These are phyloP conservation scores for Ennomos fuscantarius DNA, from an alignment of 2,888 invertebrate species.

Conservation along the genomic window DNA sequence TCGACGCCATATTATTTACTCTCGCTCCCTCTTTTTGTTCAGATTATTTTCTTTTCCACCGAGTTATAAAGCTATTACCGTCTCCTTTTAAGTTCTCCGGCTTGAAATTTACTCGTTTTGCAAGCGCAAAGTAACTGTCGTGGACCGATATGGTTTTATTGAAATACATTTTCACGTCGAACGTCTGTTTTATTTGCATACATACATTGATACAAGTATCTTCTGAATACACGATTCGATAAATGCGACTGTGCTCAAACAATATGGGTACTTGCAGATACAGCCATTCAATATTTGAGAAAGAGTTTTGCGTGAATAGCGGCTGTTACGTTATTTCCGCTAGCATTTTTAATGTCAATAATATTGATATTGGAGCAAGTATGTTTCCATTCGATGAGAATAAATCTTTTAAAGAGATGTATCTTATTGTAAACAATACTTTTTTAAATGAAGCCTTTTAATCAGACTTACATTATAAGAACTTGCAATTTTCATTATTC, in stretches of 20 bases:
- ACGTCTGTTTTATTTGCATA: slow-evolving; percentile 54
- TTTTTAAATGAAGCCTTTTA: too few relatives aligned
- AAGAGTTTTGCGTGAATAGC: slow-evolving; percentile 28
- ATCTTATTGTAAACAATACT: too few relatives aligned
- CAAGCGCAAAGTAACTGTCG: slow-evolving; percentile 37
- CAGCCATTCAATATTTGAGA: slow-evolving; percentile 35
- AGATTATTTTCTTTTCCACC: slow-evolving; percentile 65
- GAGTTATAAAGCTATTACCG: slow-evolving; percentile 68
- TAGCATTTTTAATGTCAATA: slow-evolving; percentile 2
- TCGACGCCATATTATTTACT: slow-evolving; percentile 54
- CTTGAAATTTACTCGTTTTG: slow-evolving; percentile 40
- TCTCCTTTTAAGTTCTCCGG: slow-evolving; percentile 58
- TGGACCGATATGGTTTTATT: slow-evolving; percentile 46
- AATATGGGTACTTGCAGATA: slow-evolving; percentile 34
- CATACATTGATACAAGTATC: slow-evolving; percentile 46
- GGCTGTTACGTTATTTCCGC: slow-evolving; percentile 13
- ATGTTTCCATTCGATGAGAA: too few relatives aligned
- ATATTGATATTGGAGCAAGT: neutral
- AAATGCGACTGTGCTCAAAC: slow-evolving; percentile 39
- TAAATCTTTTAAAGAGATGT: too few relatives aligned
- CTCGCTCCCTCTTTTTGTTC: slow-evolving; percentile 65
- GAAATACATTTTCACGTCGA: slow-evolving; percentile 54
- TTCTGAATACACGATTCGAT: slow-evolving; percentile 48
- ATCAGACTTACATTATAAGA: too few relatives aligned
- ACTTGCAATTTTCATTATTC: too few relatives aligned